Evolutionary conservation across 2,113 vertebrate genomes (phyloP).

Genomic region (Litocranius walleri): DNA sequence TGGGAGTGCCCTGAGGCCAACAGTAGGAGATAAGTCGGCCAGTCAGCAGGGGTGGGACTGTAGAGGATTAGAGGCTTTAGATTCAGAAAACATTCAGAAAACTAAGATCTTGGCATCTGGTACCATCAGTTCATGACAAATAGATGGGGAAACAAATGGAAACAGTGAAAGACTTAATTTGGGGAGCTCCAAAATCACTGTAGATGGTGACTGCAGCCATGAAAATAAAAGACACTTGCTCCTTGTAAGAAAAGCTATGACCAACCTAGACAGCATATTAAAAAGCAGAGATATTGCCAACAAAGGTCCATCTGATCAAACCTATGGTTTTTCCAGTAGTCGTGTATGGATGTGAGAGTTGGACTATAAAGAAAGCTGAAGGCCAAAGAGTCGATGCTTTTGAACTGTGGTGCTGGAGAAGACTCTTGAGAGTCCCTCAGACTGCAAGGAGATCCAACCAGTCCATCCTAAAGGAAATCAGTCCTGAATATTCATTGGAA

Average conservation of each 20-base stretch:
- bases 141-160: not conserved
- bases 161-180: not conserved
- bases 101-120: not conserved
- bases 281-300: not conserved
- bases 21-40: fast-evolving
- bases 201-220: not conserved
- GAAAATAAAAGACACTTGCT: not conserved
- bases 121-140: not conserved
- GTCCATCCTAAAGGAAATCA: not conserved
- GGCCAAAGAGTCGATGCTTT: not conserved
- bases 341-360: not conserved
- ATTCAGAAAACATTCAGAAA: not conserved
- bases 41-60: fast-evolving
- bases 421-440: not conserved
- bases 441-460: not conserved
- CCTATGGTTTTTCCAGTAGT: not conserved
- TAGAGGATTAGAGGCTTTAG: not conserved
- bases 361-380: not conserved
- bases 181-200: not conserved
- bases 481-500: not conserved
- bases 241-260: not conserved
- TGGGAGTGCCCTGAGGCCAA: not conserved
- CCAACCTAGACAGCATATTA: not conserved
- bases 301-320: fast-evolving
- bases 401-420: not conserved